These are phyloP conservation scores for Nemotelus pantherinus DNA, from an alignment of 2,888 invertebrate genomes.

Conservation along the genomic window DNA sequence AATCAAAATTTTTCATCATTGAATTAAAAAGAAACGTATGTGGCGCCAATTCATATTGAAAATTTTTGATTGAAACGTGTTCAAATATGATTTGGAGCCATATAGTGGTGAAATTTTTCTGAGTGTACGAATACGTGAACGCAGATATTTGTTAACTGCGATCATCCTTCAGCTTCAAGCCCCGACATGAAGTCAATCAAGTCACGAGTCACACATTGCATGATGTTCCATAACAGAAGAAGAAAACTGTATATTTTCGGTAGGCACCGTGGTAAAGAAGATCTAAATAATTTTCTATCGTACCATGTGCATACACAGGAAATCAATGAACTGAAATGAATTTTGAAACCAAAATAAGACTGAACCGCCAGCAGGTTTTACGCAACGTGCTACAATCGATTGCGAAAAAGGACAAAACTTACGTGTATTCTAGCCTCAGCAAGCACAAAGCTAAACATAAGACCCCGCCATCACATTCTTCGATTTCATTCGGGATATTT, in stretches of 20 bases:
- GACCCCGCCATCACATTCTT: slow-evolving; percentile 70
- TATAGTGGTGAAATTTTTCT: too few relatives aligned
- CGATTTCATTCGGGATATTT: slow-evolving; percentile 89
- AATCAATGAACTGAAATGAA: slow-evolving; percentile 70
- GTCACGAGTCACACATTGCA: slow-evolving; percentile 87
- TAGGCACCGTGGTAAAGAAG: slow-evolving; percentile 87
- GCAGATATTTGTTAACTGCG: slow-evolving; percentile 75
- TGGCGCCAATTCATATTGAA: too few relatives aligned
- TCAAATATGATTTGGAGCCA: too few relatives aligned
- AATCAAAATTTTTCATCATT: too few relatives aligned
- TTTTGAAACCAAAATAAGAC: slow-evolving; percentile 66
- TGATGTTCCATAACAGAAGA: slow-evolving; percentile 84
- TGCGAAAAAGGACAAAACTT: slow-evolving; percentile 83
- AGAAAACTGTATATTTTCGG: slow-evolving; percentile 86
- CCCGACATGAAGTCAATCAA: slow-evolving; percentile 67
- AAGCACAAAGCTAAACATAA: slow-evolving; percentile 85
- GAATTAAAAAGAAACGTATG: too few relatives aligned
- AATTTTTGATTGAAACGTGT: too few relatives aligned
- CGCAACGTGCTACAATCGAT: slow-evolving; percentile 88
- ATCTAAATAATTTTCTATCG: slow-evolving; percentile 84
- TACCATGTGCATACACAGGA: slow-evolving; percentile 79
- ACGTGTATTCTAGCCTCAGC: slow-evolving; percentile 85
- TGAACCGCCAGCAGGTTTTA: slow-evolving; percentile 80
- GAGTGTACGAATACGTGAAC: slow-evolving; percentile 87
- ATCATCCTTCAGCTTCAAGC: slow-evolving; percentile 64